Conservation (phyloP, 2,888 invertebrate genomes). For the Troides helena region DNA sequence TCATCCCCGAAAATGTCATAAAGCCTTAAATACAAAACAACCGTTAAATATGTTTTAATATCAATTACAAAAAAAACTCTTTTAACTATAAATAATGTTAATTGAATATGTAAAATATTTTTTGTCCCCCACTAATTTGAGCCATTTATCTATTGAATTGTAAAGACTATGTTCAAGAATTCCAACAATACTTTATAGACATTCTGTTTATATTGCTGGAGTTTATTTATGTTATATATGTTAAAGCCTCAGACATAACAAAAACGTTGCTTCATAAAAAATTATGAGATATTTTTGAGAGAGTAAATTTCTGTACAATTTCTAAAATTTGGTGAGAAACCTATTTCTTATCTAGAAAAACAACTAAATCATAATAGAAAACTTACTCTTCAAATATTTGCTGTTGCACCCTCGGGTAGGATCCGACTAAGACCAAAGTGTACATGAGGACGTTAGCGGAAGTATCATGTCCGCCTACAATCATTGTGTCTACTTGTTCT, state of each 20-base stretch:
- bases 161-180: not conserved
- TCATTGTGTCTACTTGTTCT: constrained; percentile 81
- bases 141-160: not conserved
- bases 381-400: constrained; percentile 58
- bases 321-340: too few relatives aligned
- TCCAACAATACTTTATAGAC: too few relatives aligned
- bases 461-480: constrained; percentile 78
- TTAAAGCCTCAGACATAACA: too few relatives aligned
- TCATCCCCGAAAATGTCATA: constrained; percentile 50
- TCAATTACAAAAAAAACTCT: too few relatives aligned
- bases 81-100: not conserved
- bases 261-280: too few relatives aligned
- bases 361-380: not conserved
- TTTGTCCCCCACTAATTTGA: not conserved
- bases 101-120: not conserved
- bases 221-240: too few relatives aligned
- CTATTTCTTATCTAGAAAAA: too few relatives aligned
- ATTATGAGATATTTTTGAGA: too few relatives aligned
- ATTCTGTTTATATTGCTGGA: too few relatives aligned
- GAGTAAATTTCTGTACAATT: too few relatives aligned
- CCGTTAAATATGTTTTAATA: too few relatives aligned
- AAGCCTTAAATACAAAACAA: constrained; percentile 39
- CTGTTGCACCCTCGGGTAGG: constrained; percentile 63
- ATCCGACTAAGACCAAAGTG: constrained; percentile 62
- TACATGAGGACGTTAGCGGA: constrained; percentile 67